Evolutionary conservation across 2,113 vertebrate species (phyloP), one percentile per base, ranked within the genome.

Genomic region (Synodontis membranacea): DNA sequence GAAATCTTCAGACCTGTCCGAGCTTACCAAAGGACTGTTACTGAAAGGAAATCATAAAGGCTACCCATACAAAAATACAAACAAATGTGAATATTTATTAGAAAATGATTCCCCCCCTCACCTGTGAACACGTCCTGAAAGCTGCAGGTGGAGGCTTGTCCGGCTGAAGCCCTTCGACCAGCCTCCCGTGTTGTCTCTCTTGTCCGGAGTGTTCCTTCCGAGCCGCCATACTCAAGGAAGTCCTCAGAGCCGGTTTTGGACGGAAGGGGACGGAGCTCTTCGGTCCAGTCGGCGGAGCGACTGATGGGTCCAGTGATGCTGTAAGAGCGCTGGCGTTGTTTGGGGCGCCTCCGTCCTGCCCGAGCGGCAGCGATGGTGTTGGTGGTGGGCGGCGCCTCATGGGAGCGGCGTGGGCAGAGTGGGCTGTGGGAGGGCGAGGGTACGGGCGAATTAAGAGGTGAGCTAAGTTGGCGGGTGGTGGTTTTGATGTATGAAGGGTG

Each of bases 401-500:
- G 89, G 46, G 87, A 93, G 21, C 94, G 95, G 84, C 96, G 94
- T 0, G 93, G 92, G 80, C 96, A 93, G 84, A 94, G 91, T 0
- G 97, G 97, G 88, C 97, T 98, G 87, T 96, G 96, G n/a, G 93
- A 95, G 0, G 97, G 97, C 6, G 97, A 98, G 1, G 93, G 91
- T 0, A 91, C 93, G 1, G 97, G 96, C 4, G 97, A 97, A 79
- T 94, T 94, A n/a, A 94, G 96, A 2, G 96, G 96, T 75, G 97
- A 98, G 92, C 96, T 98, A 89, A 98, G 95, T 91, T 98, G 97
- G 74, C 98, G 94, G 0, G 97, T 98, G 86, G 97, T 99, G 87
- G 98, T 99, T 94, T 97, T 98, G 90, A 99, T 96, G 92, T 99
- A 99, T 90, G 96, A 97, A 0, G 97, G 96, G 84, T 95, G 95